Base-by-base conservation (phyloP, 2,888 invertebrate species). In the Chydorus sphaericus region DNA sequence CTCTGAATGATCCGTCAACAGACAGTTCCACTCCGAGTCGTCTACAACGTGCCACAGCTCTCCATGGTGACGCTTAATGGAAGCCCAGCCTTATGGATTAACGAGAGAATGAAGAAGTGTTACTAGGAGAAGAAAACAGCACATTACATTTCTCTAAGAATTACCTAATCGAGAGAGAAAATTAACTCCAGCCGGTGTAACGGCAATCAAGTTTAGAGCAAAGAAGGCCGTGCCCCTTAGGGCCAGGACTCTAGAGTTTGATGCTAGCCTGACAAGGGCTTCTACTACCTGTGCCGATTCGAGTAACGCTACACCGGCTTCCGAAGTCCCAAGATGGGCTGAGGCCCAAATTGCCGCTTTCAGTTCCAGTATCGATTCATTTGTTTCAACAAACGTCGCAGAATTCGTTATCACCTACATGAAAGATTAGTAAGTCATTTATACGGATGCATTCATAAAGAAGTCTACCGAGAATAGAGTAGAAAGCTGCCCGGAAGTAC, bases 281-380 rank as follows among this genome's bases (percentile, higher is more conserved):
- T 73, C 64, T 48, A 79, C 65, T n/a, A 77, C 67, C 51, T 71
- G 71, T 44, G 78, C 70, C 33, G 75, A 74, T 65, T 80, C 77
- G 30, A 93, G 73, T 63, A 83, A 79, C 52, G 81, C 79, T 8
- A 88, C 75, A 4, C 93, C 93, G 61, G 80, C 77, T 1, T 77
- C 71, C 7, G 88, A 84, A 0, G 83, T 82, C 7, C 71, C 58
- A 11, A 87, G 77, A 69, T 91, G 89, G 16, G 89, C 89, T 52
- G 74, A 65, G 2, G 87, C 85, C 94, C 96, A 96, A 0, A 96
- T 71, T 0, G 91, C 84, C 6, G 90, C 80, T 69, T 96, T 96
- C 39, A 92, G 69, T 60, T 84, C 81, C 48, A 85, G 70, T 55
- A 88, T 80, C 63, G 84, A 82, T 59, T 77, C 76, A 54, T 83